Base-by-base conservation (phyloP, 2,888 invertebrate species). In the Drosophila vallismaia region DNA sequence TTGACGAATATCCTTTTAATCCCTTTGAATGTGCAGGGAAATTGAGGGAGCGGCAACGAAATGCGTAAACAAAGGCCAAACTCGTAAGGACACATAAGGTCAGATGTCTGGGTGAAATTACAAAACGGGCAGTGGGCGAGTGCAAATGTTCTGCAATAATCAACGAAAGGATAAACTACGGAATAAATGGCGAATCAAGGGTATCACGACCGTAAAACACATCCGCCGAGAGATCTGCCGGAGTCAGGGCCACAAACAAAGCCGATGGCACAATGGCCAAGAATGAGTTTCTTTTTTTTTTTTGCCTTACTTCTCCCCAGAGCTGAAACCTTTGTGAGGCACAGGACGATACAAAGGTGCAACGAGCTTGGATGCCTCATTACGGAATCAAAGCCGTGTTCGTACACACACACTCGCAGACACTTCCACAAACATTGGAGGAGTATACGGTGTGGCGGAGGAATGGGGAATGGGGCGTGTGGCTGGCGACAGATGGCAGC, bases 1-100 rank as follows among this genome's bases (percentile, higher is more conserved):
- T 82, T 86, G 88, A 86, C 74, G 80, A 86, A 86, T 86, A 88
- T 86, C 78, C 77, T 76, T 88, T 83, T 88, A 86, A 86, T 86
- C 86, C 88, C 72, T 86, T 88, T 73, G 88, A 88, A 86, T 88
- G 89, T 72, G 74, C 68, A 79, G 74, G 75, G 62, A 85, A 76
- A 82, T 88, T 87, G 86, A 74, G 63, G 74, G 38, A 67, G 68
- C 64, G 66, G 58, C 64, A 70, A 60, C 55, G 56, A 76, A 76
- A 82, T 79, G 66, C 79, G 71, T 75, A 88, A 84, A 77, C 74
- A 84, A 88, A 77, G 48, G 73, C 81, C 80, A 74, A 45, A 74
- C 70, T 24, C 40, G 49, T 52, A 63, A 71, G 60, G 63, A 69
- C 76, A 76, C 68, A 66, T 78, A 80, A 84, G 88, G 84, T 84